Base-by-base conservation (phyloP, 1,140 invertebrate genomes). In the Leguminivora glycinivorella region DNA sequence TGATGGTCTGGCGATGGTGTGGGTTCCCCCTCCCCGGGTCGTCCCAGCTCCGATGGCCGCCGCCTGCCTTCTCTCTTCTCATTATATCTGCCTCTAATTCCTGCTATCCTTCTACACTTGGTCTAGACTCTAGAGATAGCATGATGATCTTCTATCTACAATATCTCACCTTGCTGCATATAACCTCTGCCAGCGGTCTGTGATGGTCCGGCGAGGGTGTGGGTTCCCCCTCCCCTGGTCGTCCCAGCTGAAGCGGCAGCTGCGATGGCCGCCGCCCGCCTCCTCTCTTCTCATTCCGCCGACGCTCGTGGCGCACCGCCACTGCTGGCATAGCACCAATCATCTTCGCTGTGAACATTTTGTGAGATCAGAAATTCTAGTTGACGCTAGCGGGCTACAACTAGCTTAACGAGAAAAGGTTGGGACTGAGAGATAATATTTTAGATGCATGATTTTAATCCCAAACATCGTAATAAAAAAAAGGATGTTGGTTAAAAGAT, bases 241-340 rank as follows among this genome's bases (percentile, higher is more conserved):
- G 92, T 92, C 94, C 86, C 91, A 95, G 90, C 83, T 95, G 95
- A 72, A 90, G 81, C 1, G 86, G 85, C 73, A 96, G 92, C 84
- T 96, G 94, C 79, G 94, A 95, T 4, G 95, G 95, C 73, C 95
- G 91, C 74, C 92, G 94, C 43, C 84, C 86, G 10, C 73, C 72
- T 75, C 87, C 87, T 66, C 94, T 91, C 92, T 95, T 96, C 80
- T 96, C 95, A 77, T 94, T 94, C 75, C 95, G 94, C 67, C 95
- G 92, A 73, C 96, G 92, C 87, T 96, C 95, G 88, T 96, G 95
- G 83, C 96, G 94, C 34, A 97, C 95, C 17, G 96, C 95, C 87
- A 97, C 95, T 73, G 96, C 96, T 88, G 96, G 96, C 96, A 96
- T 96, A 67, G 96, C 96, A 75, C 96, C 96, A 81, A 96, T 96